A percentile compares a stretch with the other conserved stretches of the same genome.
phyloP scores from a whole-genome alignment of 2,888 invertebrate genomes.

The Cataglyphis rosenhaueri region DNA sequence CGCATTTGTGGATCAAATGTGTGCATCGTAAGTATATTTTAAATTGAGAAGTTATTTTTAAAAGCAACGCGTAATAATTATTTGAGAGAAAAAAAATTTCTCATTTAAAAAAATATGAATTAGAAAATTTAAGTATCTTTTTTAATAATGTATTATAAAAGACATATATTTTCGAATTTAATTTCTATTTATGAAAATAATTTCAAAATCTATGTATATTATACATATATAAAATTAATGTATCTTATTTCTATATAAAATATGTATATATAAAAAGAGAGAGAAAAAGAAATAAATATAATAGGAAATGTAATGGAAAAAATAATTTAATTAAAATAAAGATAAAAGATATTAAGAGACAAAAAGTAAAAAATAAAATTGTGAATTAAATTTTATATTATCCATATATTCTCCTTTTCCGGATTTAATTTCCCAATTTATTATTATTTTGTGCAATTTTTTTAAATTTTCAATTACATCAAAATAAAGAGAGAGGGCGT shows the following conservation, averaged over 20 bases:
- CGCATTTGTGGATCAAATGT: neutral
- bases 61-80: neutral
- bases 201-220: neutral
- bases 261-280: neutral
- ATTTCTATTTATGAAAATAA: neutral
- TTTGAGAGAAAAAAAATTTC: neutral
- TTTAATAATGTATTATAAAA: neutral
- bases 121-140: neutral
- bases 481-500: neutral
- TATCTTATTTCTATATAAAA: slow-evolving; percentile 7
- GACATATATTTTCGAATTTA: neutral
- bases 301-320: neutral
- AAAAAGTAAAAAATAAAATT: neutral
- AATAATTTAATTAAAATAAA: neutral
- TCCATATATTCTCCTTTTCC: neutral
- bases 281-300: neutral
- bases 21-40: neutral
- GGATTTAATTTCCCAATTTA: neutral
- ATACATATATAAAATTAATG: neutral
- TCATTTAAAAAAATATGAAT: neutral
- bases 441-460: neutral
- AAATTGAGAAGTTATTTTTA: neutral
- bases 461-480: slow-evolving; percentile 18
- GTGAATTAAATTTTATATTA: neutral
- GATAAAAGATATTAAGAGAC: neutral